Conservation (phyloP, 2,113 vertebrate species). For the Spizaetus ornatus region DNA sequence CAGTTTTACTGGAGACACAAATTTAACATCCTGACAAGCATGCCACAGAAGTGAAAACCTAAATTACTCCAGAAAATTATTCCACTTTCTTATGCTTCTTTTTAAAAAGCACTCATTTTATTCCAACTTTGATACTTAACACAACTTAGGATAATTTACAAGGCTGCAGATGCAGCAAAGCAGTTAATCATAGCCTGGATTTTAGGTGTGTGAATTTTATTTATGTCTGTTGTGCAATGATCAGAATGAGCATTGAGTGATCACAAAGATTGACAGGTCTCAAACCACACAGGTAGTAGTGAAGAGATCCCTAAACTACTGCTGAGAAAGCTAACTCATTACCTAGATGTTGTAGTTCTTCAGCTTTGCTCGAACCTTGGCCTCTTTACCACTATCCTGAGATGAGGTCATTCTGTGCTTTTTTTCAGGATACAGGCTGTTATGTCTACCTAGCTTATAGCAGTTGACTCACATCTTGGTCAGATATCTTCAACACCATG, state of each 20-base stretch:
- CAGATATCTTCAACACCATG: not conserved
- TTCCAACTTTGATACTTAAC: not conserved
- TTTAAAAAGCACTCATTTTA: not conserved
- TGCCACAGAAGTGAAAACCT: not conserved
- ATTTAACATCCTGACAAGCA: not conserved
- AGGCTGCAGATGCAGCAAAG: not conserved
- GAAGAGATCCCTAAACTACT: not conserved
- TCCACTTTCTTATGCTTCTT: not conserved
- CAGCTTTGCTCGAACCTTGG: not conserved
- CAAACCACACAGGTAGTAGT: not conserved
- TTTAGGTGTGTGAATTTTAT: not conserved
- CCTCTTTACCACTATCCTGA: not conserved
- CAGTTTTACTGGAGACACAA: not conserved
- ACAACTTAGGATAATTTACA: not conserved
- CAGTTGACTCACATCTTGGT: not conserved
- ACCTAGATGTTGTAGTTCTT: not conserved
- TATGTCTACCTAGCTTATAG: not conserved
- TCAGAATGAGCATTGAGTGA: not conserved
- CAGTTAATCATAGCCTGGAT: not conserved
- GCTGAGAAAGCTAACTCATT: not conserved
- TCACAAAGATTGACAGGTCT: not conserved
- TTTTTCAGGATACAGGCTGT: not conserved
- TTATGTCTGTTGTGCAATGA: not conserved
- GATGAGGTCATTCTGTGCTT: not conserved
- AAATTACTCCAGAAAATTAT: not conserved